Percentiles rank a stretch among this genome's conserved stretches.
phyloP scores from a whole-genome alignment of 1,140 invertebrate genomes.

The Pseudomyrmex dendroicus region DNA sequence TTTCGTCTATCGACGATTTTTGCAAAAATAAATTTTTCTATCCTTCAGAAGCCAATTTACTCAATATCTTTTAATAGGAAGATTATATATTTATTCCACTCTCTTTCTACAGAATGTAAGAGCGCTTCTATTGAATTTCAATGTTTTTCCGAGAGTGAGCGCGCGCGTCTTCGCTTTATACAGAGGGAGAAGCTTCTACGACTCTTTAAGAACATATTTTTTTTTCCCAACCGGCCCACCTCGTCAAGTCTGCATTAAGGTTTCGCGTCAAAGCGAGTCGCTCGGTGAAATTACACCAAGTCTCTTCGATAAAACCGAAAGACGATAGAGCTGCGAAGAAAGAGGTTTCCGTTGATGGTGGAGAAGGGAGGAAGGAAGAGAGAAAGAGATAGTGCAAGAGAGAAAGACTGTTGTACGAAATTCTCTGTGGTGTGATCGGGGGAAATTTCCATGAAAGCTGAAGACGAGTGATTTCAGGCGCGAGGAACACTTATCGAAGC shows the following conservation, averaged over 20 bases:
- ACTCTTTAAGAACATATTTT: slow-evolving; percentile 47
- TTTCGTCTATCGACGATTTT: background rate
- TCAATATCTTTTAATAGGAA: background rate
- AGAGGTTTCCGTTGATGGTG: slow-evolving; percentile 14
- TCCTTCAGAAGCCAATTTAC: slow-evolving; percentile 2
- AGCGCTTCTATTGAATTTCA: slow-evolving; percentile 25
- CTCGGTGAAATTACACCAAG: slow-evolving; percentile 52
- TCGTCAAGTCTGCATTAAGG: slow-evolving; percentile 58
- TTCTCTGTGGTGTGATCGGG: slow-evolving; percentile 39
- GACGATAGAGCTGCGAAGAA: slow-evolving; percentile 28
- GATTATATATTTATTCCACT: slow-evolving; percentile 13
- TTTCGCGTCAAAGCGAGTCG: slow-evolving; percentile 51
- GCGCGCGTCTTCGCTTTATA: background rate
- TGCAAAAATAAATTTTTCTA: slow-evolving; percentile 25
- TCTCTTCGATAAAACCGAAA: slow-evolving; percentile 44
- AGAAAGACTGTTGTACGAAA: slow-evolving; percentile 44
- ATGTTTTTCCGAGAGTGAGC: slow-evolving; percentile 6
- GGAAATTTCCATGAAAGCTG: slow-evolving; percentile 50
- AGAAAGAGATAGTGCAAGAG: background rate
- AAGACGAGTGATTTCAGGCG: slow-evolving; percentile 46
- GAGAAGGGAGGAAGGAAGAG: background rate
- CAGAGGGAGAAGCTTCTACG: background rate
- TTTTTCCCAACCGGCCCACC: slow-evolving; percentile 22
- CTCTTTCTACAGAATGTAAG: background rate
- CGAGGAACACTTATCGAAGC: slow-evolving; percentile 22